Evolutionary conservation across 2,797 vertebrate species (phyloP).

Genomic region (Morelia viridis): DNA sequence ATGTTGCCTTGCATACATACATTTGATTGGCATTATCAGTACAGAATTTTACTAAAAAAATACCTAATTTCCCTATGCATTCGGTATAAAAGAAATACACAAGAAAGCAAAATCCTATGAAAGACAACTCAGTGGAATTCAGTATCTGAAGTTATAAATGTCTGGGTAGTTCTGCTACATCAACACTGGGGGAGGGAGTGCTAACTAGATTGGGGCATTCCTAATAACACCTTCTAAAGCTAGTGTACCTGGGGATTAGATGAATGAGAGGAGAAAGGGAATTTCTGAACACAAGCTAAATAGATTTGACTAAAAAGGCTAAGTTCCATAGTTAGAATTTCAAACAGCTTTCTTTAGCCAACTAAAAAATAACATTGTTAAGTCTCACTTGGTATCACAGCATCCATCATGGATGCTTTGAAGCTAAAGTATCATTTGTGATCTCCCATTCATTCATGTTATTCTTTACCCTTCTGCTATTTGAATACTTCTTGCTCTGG

Average conservation of each 20-base stretch:
- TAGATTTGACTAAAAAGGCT: conserved; percentile 20
- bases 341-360: conserved; percentile 26
- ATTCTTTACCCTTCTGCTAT: conserved; percentile 4
- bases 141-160: conserved; percentile 12
- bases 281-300: conserved; percentile 27
- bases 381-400: background rate
- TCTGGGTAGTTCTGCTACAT: conserved; percentile 11
- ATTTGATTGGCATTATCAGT: background rate
- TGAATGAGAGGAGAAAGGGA: conserved; percentile 19
- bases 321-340: conserved; percentile 11
- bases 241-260: conserved; percentile 23
- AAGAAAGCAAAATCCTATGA: background rate
- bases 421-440: conserved; percentile 27
- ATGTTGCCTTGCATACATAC: conserved; percentile 2
- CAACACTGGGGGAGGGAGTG: conserved; percentile 7
- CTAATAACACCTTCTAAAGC: conserved; percentile 8
- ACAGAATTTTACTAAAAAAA: background rate
- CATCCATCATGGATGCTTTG: background rate
- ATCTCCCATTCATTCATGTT: background rate
- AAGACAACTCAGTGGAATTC: conserved; percentile 22
- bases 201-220: conserved; percentile 3
- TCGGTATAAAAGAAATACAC: conserved; percentile 27
- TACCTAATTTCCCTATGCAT: conserved; percentile 30
- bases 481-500: conserved; percentile 18
- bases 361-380: conserved; percentile 11